Evolutionary conservation across 2,888 invertebrate genomes (phyloP).

Genomic region (Itoplectis maculator): DNA sequence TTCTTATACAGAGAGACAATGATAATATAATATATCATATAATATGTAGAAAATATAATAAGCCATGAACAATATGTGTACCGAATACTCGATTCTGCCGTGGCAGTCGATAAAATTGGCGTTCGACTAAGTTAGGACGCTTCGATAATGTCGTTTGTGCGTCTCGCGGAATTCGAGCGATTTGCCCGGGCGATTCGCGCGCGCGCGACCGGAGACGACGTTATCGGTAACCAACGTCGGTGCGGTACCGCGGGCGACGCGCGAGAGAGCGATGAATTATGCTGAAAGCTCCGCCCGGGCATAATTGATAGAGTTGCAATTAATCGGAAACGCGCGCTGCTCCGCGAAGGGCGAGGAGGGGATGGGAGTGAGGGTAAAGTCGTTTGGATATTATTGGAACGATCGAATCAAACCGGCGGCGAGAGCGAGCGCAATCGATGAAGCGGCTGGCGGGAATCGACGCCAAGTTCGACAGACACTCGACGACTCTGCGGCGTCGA

Average conservation of each 20-base stretch:
- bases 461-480: slow-evolving; percentile 67
- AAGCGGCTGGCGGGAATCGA: slow-evolving; percentile 54
- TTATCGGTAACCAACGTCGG: slow-evolving; percentile 39
- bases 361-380: no score
- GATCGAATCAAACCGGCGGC: slow-evolving; percentile 60
- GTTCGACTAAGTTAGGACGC: not conserved
- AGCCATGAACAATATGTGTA: not conserved
- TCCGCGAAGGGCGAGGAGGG: no score
- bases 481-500: slow-evolving; percentile 34
- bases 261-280: slow-evolving; percentile 59
- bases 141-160: not conserved
- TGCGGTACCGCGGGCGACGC: slow-evolving; percentile 46
- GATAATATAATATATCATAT: no score
- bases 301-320: slow-evolving; percentile 65
- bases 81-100: slow-evolving; percentile 32
- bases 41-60: no score
- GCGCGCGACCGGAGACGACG: not conserved
- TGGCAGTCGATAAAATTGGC: slow-evolving; percentile 11
- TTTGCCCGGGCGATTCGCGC: no score
- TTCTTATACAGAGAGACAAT: no score
- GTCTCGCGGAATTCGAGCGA: not conserved
- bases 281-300: slow-evolving; percentile 38
- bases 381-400: slow-evolving; percentile 68
- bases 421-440: slow-evolving; percentile 62
- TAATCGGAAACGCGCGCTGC: slow-evolving; percentile 59